Evolutionary conservation across 1,140 invertebrate genomes (phyloP), one percentile per base, ranked within the genome.

Genomic region (Chionoecetes opilio): DNA sequence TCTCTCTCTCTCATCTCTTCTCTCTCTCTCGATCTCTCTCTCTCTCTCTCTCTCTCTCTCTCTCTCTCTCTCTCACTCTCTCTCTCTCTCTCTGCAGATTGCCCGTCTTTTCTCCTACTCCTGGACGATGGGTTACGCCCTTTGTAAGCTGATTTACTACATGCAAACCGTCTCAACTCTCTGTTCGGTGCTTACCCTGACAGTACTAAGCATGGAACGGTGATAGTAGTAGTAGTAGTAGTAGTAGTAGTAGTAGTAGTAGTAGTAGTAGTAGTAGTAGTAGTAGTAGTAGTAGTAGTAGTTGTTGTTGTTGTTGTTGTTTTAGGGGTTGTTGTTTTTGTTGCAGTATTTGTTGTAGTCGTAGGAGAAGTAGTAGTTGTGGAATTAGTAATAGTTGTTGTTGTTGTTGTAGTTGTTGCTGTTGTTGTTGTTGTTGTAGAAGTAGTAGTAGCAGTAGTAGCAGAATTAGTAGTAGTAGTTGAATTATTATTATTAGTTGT

Each of bases 151-250:
- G 75, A 98, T 98, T 1, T 98, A 98, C 96, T 98, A 98, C 97
- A 97, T 98, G 97, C 98, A 98, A 97, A 98, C 98, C 96, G 98
- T 98, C 26, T 98, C 98, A 1, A 98, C 98, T 46, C 98, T 98
- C 92, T 98, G 98, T 96, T 98, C 98, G 1, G 98, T 98, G 21
- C 97, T 98, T 17, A 98, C 98, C 0, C 97, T 98, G 17, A 98
- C 98, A 3, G 98, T 98, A n/a, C 98, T 98, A 97, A 98, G 98
- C 96, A 97, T 98, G 37, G 98, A 98, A 97, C 98, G 98, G 98
- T 98, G 41, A 96, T 53, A 53, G 46, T 53, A 53, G 46, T 53
- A 53, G 34, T 32, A 85, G 29, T 31, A 35, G 29, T 85, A 85
- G 82, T 85, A 85, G 29, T 85, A 85, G 82, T 32, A 32, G 91